These are phyloP conservation scores for Apamea crenata DNA, from an alignment of 2,888 invertebrate species.

Conservation along the genomic window DNA sequence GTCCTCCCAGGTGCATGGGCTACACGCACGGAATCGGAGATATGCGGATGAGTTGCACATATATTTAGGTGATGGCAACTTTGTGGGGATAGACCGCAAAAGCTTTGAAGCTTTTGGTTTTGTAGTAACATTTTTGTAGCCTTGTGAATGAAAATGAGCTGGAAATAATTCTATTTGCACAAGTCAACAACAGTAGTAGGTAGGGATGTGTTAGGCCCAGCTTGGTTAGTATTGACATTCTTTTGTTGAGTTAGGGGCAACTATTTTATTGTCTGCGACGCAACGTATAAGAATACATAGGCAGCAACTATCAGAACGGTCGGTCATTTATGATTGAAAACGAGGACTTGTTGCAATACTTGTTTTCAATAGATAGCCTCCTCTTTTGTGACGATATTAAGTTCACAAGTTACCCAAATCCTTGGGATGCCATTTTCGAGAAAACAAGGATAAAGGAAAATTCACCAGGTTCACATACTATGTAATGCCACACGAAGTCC, in stretches of 20 bases:
- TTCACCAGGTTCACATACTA: slow-evolving; percentile 10
- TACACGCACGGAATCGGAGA: slow-evolving; percentile 60
- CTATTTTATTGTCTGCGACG: neutral
- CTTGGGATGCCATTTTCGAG: neutral
- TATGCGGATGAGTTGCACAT: slow-evolving; percentile 55
- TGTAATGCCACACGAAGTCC: neutral
- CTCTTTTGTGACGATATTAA: neutral
- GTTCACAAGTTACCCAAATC: neutral
- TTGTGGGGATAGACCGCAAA: slow-evolving; percentile 31
- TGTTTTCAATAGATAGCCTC: neutral
- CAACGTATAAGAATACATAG: too few relatives aligned
- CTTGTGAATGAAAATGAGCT: neutral
- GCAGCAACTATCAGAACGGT: neutral
- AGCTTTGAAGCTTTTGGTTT: slow-evolving; percentile 10
- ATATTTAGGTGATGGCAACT: slow-evolving; percentile 47
- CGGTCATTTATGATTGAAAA: neutral
- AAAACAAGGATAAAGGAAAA: neutral
- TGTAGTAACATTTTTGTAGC: neutral
- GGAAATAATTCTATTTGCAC: neutral
- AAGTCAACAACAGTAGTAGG: neutral
- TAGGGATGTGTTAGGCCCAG: neutral
- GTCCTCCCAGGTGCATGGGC: slow-evolving; percentile 52
- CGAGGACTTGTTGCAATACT: neutral
- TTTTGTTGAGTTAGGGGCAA: neutral
- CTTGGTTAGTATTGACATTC: neutral